phyloP scores from a whole-genome alignment of 1,140 invertebrate species.

The Drosophila kikkawai region DNA sequence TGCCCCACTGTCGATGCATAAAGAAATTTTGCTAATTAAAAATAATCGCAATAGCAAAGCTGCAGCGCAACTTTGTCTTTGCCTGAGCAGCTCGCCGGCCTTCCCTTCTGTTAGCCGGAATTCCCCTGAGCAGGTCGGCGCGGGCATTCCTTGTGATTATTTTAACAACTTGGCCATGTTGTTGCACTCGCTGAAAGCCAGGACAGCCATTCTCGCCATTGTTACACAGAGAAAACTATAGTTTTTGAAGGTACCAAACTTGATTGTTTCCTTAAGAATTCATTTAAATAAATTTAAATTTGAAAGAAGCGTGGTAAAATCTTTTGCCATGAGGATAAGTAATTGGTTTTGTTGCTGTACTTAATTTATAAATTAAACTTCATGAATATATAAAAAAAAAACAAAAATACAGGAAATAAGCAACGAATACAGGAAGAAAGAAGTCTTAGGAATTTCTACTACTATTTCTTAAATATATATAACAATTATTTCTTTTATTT shows the following conservation, averaged over 20 bases:
- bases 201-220: slow-evolving; percentile 11
- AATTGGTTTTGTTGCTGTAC: background rate
- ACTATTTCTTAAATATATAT: no score
- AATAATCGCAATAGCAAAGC: slow-evolving; percentile 56
- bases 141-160: slow-evolving; percentile 73
- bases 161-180: slow-evolving; percentile 69
- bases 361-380: background rate
- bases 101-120: slow-evolving; percentile 16
- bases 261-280: background rate
- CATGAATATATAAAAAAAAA: background rate
- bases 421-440: background rate
- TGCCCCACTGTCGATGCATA: slow-evolving; percentile 64
- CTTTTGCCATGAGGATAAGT: background rate
- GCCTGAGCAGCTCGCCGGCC: slow-evolving; percentile 24
- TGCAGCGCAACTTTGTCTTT: slow-evolving; percentile 44
- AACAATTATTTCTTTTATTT: background rate
- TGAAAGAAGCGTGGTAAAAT: background rate
- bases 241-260: background rate
- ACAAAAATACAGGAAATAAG: no score
- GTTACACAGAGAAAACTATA: slow-evolving; percentile 3
- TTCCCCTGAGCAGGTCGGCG: slow-evolving; percentile 41
- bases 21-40: slow-evolving; percentile 80
- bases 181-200: slow-evolving; percentile 43
- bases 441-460: no score
- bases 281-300: background rate